Evolutionary conservation across 2,797 vertebrate species (phyloP).

Genomic region (Hapalemur alaotrensis): DNA sequence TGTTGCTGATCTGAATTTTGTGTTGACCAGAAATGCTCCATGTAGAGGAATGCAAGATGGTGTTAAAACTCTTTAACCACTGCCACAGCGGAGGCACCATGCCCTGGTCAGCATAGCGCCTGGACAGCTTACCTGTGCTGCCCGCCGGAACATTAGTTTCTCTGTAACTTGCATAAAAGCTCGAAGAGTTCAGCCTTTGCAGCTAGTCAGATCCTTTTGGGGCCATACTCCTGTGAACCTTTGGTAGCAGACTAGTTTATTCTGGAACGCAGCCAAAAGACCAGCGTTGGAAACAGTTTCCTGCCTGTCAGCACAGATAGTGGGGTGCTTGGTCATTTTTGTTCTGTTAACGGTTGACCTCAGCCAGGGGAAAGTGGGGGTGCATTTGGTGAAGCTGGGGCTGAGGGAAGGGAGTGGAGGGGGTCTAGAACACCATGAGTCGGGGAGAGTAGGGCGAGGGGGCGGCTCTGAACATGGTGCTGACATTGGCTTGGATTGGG

Average conservation of each 20-base stretch:
- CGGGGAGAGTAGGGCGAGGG: neutral
- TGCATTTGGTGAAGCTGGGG: neutral
- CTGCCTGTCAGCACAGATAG: neutral
- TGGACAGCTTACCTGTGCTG: neutral
- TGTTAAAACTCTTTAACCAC: neutral
- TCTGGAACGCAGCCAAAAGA: neutral
- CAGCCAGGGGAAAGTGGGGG: neutral
- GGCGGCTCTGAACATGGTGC: neutral
- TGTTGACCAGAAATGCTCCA: neutral
- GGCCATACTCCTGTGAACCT: neutral
- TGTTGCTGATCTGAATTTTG: constrained; percentile 18
- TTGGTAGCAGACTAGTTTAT: neutral
- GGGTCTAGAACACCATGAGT: neutral
- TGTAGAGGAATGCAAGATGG: neutral
- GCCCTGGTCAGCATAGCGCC: neutral
- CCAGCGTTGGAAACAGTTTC: neutral
- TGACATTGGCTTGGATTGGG: neutral
- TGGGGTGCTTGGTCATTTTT: neutral
- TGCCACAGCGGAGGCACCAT: neutral
- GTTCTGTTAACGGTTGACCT: neutral
- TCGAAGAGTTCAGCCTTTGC: neutral
- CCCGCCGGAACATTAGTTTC: neutral
- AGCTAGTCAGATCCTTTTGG: neutral
- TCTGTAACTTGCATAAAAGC: neutral
- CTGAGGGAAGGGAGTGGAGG: neutral